Percentiles rank a stretch among this genome's conserved stretches.
Conservation (phyloP, 2,797 vertebrate species). For the Clarias platycephalus region DNA sequence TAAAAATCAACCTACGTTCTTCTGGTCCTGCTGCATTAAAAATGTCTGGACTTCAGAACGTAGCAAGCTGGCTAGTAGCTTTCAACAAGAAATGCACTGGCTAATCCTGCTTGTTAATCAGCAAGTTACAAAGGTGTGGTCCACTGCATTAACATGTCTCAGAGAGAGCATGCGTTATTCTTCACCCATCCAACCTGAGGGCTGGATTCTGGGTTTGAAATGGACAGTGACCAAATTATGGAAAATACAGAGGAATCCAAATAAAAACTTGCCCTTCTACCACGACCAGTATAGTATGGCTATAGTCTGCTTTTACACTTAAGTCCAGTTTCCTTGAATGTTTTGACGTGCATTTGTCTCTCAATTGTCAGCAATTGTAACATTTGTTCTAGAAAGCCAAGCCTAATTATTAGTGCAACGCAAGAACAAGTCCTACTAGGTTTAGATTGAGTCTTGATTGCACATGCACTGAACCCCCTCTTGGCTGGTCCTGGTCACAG, state of each 20-base stretch:
- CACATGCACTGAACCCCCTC: too few relatives aligned
- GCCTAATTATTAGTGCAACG: background rate
- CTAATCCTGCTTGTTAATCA: background rate
- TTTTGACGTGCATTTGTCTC: background rate
- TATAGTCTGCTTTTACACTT: background rate
- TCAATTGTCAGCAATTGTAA: background rate
- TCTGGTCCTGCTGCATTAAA: background rate
- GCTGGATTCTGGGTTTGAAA: background rate
- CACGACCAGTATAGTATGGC: background rate
- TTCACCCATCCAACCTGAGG: background rate
- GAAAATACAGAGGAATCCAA: background rate
- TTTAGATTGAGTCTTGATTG: background rate
- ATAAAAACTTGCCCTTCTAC: background rate
- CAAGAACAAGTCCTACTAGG: background rate
- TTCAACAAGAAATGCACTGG: background rate
- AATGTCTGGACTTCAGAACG: background rate
- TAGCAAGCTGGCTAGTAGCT: background rate
- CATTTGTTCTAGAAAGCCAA: background rate
- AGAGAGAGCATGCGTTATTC: background rate
- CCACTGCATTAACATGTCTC: background rate
- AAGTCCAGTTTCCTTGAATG: background rate
- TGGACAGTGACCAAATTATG: background rate
- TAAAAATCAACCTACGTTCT: background rate
- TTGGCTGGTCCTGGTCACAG: background rate
- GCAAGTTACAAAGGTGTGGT: background rate